Evolutionary conservation across 2,113 vertebrate species (phyloP).

Genomic region (Candoia aspera): DNA sequence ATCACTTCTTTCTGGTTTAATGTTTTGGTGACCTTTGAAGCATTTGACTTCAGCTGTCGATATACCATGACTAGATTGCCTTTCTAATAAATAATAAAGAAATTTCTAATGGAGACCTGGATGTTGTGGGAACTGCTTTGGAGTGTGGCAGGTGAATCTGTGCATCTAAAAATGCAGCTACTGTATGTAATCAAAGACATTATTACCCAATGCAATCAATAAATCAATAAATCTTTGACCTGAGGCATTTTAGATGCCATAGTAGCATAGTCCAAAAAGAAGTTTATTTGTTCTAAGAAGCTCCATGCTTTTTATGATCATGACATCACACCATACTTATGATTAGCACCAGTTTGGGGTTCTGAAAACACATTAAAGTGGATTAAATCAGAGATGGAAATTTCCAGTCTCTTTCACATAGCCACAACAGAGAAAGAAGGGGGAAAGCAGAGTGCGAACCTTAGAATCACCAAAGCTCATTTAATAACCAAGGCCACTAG

Average conservation of each 20-base stretch:
- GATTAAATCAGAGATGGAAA: neutral
- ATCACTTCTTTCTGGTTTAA: slow-evolving; percentile 67
- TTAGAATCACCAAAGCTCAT: neutral
- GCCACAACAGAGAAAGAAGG: no score
- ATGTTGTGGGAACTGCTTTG: slow-evolving; percentile 35
- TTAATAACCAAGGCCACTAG: neutral
- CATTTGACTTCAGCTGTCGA: slow-evolving; percentile 73
- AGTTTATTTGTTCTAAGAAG: neutral
- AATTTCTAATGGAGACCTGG: slow-evolving; percentile 54
- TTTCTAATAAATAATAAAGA: slow-evolving; percentile 75
- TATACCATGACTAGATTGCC: slow-evolving; percentile 65
- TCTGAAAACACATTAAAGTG: neutral
- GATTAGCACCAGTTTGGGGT: neutral
- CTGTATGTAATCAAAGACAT: slow-evolving; percentile 12
- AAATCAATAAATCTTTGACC: fast-evolving
- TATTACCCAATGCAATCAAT: neutral
- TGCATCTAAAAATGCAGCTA: slow-evolving; percentile 29
- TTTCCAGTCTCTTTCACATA: neutral
- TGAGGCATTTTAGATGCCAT: neutral
- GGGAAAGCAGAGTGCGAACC: neutral
- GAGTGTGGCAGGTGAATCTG: slow-evolving; percentile 45
- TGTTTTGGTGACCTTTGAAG: slow-evolving; percentile 72
- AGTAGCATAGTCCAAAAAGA: neutral
- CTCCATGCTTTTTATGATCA: neutral
- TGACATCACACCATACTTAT: neutral